Percentiles rank a stretch among this genome's conserved stretches.
Evolutionary conservation across 2,797 vertebrate species (phyloP).

Genomic region (Enteromius radiatus): DNA sequence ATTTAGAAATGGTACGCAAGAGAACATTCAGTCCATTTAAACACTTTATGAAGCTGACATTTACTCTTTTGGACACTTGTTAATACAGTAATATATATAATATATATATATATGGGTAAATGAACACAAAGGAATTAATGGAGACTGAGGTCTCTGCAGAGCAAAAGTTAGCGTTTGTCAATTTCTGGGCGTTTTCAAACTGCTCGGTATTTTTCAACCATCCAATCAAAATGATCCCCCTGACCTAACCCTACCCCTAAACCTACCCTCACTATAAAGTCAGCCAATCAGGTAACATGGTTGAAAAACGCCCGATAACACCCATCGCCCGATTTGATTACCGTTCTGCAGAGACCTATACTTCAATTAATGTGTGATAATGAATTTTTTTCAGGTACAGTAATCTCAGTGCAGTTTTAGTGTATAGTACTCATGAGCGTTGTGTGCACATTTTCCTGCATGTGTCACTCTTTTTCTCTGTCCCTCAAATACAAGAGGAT

Average conservation of each 20-base stretch:
- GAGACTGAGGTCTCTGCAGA: no score
- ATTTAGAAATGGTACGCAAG: no score
- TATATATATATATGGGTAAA: not conserved
- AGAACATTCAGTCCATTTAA: not conserved
- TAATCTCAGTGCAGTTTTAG: not conserved
- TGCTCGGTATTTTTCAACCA: no score
- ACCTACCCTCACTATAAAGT: no score
- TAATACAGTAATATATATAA: not conserved
- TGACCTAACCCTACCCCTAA: no score
- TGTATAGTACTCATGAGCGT: not conserved
- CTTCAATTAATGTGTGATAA: not conserved
- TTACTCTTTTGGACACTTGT: not conserved
- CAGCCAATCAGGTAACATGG: no score
- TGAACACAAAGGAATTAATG: not conserved
- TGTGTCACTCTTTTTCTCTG: slow-evolving; percentile 11
- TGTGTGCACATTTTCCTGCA: not conserved
- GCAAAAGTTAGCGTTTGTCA: no score
- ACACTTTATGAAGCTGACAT: not conserved
- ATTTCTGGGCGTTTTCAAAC: no score
- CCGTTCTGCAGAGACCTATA: no score
- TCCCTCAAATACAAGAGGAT: slow-evolving; percentile 43
- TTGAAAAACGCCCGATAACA: no score
- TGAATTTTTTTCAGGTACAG: not conserved
- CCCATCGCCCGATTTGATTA: no score
- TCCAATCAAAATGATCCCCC: no score